phyloP scores from a whole-genome alignment of 2,113 vertebrate species.

The Mesocricetus auratus region DNA sequence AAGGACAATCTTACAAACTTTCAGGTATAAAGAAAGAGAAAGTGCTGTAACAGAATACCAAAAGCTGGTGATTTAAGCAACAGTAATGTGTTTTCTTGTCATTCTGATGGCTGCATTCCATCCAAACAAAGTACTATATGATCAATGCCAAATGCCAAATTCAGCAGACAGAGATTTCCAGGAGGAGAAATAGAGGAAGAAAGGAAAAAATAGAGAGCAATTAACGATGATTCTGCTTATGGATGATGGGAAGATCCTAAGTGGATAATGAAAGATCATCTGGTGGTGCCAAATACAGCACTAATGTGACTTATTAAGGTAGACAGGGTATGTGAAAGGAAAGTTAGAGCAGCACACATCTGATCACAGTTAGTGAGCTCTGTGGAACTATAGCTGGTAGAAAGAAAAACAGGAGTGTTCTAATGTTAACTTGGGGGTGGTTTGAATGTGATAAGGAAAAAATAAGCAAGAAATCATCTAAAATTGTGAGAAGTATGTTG shows the following conservation, averaged over 20 bases:
- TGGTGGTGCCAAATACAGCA: not conserved
- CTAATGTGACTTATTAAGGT: not conserved
- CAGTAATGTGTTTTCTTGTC: not conserved
- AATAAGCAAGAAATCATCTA: not conserved
- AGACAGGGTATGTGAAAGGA: not conserved
- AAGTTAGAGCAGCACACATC: not conserved
- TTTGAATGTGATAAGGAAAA: not conserved
- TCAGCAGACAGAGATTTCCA: conserved; percentile 1
- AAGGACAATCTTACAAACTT: not conserved
- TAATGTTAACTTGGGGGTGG: not conserved
- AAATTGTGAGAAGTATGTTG: not conserved
- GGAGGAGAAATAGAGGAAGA: not conserved
- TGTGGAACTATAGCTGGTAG: not conserved
- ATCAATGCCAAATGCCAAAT: not conserved
- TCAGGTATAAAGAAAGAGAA: not conserved
- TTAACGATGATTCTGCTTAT: not conserved
- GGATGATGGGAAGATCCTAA: not conserved
- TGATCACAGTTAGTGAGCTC: not conserved
- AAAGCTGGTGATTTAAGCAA: not conserved
- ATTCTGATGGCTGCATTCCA: not conserved
- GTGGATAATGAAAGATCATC: not conserved
- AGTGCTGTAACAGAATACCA: not conserved
- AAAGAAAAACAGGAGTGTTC: not conserved
- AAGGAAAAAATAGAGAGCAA: not conserved
- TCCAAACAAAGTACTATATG: not conserved